Conservation (phyloP, 2,113 vertebrate species). For the Carassius carassius region DNA sequence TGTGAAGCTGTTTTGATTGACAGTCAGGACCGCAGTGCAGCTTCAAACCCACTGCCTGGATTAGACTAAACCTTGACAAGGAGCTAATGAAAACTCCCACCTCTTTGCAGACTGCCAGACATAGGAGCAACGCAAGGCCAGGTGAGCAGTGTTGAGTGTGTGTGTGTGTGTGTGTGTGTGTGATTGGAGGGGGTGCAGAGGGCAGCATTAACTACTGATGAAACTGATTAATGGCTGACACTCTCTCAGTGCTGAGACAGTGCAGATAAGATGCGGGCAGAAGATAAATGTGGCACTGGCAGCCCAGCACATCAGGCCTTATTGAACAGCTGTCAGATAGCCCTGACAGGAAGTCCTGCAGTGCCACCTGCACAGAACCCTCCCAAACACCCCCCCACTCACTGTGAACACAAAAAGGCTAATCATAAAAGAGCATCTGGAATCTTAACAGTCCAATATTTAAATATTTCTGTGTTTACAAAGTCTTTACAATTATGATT, state of each 20-base stretch:
- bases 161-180: conserved; percentile 28
- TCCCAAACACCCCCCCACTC: background rate
- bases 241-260: conserved; percentile 36
- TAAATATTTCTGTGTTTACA: too few relatives aligned
- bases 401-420: background rate
- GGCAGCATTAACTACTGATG: conserved; percentile 44
- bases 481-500: too few relatives aligned
- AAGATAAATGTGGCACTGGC: conserved; percentile 48
- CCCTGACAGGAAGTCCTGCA: conserved; percentile 28
- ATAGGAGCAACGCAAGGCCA: conserved; percentile 9
- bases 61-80: conserved; percentile 36
- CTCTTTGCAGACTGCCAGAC: conserved; percentile 7
- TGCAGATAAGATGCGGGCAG: conserved; percentile 46
- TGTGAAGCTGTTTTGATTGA: conserved; percentile 23
- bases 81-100: conserved; percentile 34
- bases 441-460: too few relatives aligned
- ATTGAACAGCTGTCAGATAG: conserved; percentile 52
- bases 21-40: conserved; percentile 5
- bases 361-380: conserved; percentile 4
- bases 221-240: conserved; percentile 49
- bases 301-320: conserved; percentile 35
- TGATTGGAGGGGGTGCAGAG: conserved; percentile 33
- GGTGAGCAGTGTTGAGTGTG: conserved; percentile 26
- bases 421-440: too few relatives aligned
- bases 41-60: conserved; percentile 4